Percentiles rank a stretch among this genome's conserved stretches.
These are phyloP conservation scores for Temnothorax nylanderi DNA, from an alignment of 1,140 invertebrate species.

Conservation along the genomic window DNA sequence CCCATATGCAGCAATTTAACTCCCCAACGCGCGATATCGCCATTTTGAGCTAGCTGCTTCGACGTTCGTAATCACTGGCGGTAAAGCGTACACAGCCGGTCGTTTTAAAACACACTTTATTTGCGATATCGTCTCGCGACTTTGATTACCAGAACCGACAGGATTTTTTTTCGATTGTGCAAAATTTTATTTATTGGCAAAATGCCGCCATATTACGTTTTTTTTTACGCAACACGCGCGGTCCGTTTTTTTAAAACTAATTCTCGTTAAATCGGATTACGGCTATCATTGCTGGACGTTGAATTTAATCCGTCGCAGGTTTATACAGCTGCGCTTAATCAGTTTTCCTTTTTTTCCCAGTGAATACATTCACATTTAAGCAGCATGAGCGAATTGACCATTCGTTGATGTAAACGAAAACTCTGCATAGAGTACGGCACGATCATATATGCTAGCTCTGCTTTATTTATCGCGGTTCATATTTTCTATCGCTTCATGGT, in stretches of 20 bases:
- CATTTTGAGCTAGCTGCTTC: slow-evolving; percentile 66
- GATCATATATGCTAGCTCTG: neutral
- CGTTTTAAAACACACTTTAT: slow-evolving; percentile 67
- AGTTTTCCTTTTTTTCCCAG: slow-evolving; percentile 28
- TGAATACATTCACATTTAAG: slow-evolving; percentile 49
- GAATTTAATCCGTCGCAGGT: slow-evolving; percentile 31
- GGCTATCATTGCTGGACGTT: slow-evolving; percentile 40
- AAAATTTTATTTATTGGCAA: slow-evolving; percentile 56
- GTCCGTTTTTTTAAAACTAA: slow-evolving; percentile 34
- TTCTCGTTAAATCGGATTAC: slow-evolving; percentile 66
- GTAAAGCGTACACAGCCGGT: slow-evolving; percentile 47
- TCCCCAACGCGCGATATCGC: slow-evolving; percentile 30
- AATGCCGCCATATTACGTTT: slow-evolving; percentile 12
- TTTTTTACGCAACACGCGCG: neutral
- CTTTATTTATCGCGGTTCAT: slow-evolving; percentile 30
- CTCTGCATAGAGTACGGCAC: neutral
- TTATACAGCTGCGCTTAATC: slow-evolving; percentile 60
- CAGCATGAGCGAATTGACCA: slow-evolving; percentile 42
- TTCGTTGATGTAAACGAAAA: slow-evolving; percentile 39
- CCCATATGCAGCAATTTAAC: slow-evolving; percentile 64
- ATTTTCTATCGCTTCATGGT: slow-evolving; percentile 15
- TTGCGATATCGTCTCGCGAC: slow-evolving; percentile 64
- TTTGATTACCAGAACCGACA: slow-evolving; percentile 31
- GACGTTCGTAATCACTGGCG: slow-evolving; percentile 66
- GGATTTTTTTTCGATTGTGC: slow-evolving; percentile 6